Evolutionary conservation across 1,140 invertebrate species (phyloP), one percentile per base, ranked within the genome.

Genomic region (Lepeophtheirus salmonis): DNA sequence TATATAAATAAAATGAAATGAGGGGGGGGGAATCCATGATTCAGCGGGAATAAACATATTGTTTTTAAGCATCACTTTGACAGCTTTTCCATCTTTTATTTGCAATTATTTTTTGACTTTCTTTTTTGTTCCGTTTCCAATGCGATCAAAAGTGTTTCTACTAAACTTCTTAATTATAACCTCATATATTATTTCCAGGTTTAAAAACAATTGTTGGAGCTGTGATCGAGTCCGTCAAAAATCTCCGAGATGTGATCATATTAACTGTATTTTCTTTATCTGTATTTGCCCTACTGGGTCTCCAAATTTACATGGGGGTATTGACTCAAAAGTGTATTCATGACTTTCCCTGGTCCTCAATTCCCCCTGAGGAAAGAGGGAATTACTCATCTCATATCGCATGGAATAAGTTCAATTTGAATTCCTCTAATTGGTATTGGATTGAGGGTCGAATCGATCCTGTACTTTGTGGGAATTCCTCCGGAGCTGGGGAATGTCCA

Each of bases 121-220:
- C n/a, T n/a, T n/a, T n/a, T n/a, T n/a, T n/a, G n/a, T n/a, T n/a
- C n/a, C n/a, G n/a, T n/a, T n/a, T n/a, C n/a, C n/a, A n/a, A n/a
- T n/a, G n/a, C n/a, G n/a, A n/a, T n/a, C n/a, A n/a, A n/a, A n/a
- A n/a, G n/a, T n/a, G n/a, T n/a, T n/a, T n/a, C n/a, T n/a, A n/a
- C n/a, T n/a, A n/a, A n/a, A n/a, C n/a, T n/a, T n/a, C n/a, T n/a
- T n/a, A n/a, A 41, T 41, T 6, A 41, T 41, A 10, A 41, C n/a
- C n/a, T 41, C 30, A 10, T 52, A 10, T 60, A 2, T 21, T 26
- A 2, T 17, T 61, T 61, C 6, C 71, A 95, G 92, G 91, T 78
- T 80, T 97, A 78, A 97, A 97, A 79, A 97, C 92, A 68, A 97
- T 97, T 77, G 92, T 97, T 68, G 91, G 92, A 74, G 94, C 94